Evolutionary conservation across 2,797 vertebrate genomes (phyloP).

Genomic region (Discoglossus pictus): DNA sequence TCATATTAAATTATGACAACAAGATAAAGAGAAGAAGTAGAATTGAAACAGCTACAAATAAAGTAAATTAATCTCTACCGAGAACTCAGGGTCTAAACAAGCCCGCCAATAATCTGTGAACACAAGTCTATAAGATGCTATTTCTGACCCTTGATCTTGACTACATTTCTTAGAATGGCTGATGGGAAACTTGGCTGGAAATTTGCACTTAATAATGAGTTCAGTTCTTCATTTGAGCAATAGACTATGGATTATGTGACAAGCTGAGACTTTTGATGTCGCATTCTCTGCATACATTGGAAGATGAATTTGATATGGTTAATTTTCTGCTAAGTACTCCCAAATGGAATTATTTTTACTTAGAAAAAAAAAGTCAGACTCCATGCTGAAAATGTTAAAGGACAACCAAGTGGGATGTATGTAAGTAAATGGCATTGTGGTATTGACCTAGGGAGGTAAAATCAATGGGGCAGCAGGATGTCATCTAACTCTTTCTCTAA

Average conservation of each 20-base stretch:
- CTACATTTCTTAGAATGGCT: neutral
- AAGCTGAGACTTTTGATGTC: constrained; percentile 11
- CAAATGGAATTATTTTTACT: neutral
- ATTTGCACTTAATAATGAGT: constrained; percentile 10
- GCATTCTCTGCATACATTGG: neutral
- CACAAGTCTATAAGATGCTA: neutral
- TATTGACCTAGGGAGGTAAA: no score
- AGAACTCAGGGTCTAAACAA: no score
- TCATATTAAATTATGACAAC: no score
- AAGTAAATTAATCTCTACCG: no score
- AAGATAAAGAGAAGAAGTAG: no score
- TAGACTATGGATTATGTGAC: constrained; percentile 9
- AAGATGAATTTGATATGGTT: neutral
- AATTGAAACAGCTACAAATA: no score
- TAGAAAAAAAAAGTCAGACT: no score
- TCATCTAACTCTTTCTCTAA: no score
- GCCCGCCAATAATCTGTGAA: neutral
- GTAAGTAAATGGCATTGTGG: no score
- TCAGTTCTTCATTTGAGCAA: constrained; percentile 1
- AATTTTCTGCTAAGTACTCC: neutral
- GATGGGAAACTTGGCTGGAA: constrained; percentile 3
- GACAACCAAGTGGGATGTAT: no score
- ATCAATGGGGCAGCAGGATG: no score
- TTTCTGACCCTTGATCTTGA: neutral
- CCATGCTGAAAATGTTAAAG: no score